These are phyloP conservation scores for Noturus placidus DNA, from an alignment of 2,113 vertebrate genomes.

Conservation along the genomic window DNA sequence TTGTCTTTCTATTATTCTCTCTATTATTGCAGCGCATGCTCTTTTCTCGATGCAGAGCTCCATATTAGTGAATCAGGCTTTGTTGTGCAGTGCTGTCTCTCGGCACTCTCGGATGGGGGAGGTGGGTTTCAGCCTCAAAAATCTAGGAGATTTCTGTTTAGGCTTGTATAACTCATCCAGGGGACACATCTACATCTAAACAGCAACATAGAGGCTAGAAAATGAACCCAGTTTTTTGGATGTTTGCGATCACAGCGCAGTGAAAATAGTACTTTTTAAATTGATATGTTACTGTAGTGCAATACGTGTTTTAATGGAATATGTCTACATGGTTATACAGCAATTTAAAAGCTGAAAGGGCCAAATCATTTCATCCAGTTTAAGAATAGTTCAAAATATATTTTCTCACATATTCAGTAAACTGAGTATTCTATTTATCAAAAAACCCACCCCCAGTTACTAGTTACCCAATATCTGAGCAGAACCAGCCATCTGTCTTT, in stretches of 20 bases:
- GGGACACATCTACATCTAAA: neutral
- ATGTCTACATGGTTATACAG: neutral
- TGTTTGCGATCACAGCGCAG: constrained; percentile 43
- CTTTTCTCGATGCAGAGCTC: constrained; percentile 4
- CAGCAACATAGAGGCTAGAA: constrained; percentile 18
- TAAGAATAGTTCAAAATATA: neutral
- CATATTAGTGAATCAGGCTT: constrained; percentile 36
- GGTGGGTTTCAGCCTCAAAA: constrained; percentile 21
- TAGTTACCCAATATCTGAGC: neutral
- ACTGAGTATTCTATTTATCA: neutral
- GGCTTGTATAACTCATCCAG: constrained; percentile 9
- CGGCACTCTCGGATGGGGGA: constrained; percentile 13
- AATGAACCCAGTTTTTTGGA: neutral
- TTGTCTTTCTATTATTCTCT: neutral
- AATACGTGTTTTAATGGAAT: neutral
- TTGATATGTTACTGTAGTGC: neutral
- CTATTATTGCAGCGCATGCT: neutral
- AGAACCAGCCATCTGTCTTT: constrained; percentile 19
- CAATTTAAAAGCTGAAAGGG: neutral
- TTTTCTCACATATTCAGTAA: constrained; percentile 27
- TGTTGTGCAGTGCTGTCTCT: constrained; percentile 24
- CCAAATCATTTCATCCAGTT: neutral
- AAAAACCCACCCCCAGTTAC: neutral
- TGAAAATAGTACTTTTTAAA: neutral
- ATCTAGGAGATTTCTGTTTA: constrained; percentile 19